phyloP scores from a whole-genome alignment of 1,140 invertebrate species.

The Drosophila biarmipes region DNA sequence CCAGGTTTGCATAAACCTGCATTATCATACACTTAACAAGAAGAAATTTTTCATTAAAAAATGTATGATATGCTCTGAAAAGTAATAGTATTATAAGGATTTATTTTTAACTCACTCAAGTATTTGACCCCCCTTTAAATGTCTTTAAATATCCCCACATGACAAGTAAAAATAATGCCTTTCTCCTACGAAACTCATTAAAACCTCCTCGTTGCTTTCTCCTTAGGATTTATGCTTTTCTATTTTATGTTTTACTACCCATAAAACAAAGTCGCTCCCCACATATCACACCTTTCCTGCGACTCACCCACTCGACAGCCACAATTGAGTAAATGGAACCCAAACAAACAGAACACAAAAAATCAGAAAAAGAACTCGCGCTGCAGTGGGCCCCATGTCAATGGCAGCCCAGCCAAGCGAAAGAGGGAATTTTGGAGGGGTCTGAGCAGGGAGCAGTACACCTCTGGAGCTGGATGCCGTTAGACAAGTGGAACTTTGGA shows the following conservation, averaged over 20 bases:
- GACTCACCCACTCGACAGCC: slow-evolving; percentile 32
- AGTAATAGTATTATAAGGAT: too few species aligned
- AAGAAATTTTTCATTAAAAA: background rate
- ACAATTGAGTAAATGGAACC: slow-evolving; percentile 43
- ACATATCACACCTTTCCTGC: slow-evolving; percentile 12
- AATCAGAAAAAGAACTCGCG: slow-evolving; percentile 16
- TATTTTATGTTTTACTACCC: slow-evolving; percentile 12
- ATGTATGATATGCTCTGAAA: too few species aligned
- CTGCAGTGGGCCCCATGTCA: slow-evolving; percentile 30
- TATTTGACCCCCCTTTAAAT: background rate
- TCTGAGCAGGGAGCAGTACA: background rate
- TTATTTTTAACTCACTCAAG: too few species aligned
- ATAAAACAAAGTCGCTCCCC: slow-evolving; percentile 24
- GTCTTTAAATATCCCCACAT: background rate
- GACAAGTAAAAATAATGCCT: slow-evolving; percentile 9
- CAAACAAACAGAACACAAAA: slow-evolving; percentile 28
- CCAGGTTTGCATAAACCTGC: background rate
- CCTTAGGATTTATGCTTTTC: slow-evolving; percentile 7
- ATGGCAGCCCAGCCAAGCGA: slow-evolving; percentile 36
- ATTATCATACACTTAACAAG: background rate
- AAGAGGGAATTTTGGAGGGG: background rate
- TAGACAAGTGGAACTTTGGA: slow-evolving; percentile 42
- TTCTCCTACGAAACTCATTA: slow-evolving; percentile 17
- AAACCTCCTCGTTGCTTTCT: slow-evolving; percentile 1
- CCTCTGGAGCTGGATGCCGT: slow-evolving; percentile 26